Percentiles rank a stretch among this genome's conserved stretches.
Conservation (phyloP, 2,797 vertebrate species). For the Stomatorhinus walkeri region DNA sequence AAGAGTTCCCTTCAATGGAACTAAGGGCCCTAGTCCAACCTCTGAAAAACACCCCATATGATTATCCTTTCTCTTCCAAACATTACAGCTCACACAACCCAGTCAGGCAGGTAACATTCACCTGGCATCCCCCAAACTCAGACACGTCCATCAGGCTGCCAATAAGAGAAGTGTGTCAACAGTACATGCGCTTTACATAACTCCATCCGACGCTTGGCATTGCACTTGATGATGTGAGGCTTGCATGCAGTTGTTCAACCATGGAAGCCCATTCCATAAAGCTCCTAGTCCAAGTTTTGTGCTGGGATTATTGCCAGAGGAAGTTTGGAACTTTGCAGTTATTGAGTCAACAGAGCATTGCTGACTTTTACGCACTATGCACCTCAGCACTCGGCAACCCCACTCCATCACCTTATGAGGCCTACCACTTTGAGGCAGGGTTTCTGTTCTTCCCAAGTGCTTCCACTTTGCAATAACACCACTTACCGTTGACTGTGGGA, state of each 20-base stretch:
- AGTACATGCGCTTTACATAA: neutral
- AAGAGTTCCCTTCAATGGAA: neutral
- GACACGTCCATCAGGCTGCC: neutral
- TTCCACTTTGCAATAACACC: neutral
- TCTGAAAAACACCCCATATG: neutral
- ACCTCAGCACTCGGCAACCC: neutral
- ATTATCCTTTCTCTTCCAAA: neutral
- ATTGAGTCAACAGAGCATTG: neutral
- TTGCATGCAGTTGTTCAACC: neutral
- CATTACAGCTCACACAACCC: neutral
- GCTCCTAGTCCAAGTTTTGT: neutral
- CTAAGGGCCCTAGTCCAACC: neutral
- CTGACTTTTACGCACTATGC: neutral
- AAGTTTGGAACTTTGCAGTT: neutral
- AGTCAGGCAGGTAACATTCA: neutral
- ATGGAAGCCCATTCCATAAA: neutral
- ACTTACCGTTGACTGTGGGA: neutral
- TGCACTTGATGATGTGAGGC: neutral
- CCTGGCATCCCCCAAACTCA: neutral
- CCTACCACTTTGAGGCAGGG: neutral
- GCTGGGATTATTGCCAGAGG: neutral
- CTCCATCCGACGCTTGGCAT: neutral
- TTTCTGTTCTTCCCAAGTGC: neutral
- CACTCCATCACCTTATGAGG: neutral
- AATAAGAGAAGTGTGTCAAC: neutral